Conservation (phyloP, 2,888 invertebrate genomes). For the Miltochrista miniata region DNA sequence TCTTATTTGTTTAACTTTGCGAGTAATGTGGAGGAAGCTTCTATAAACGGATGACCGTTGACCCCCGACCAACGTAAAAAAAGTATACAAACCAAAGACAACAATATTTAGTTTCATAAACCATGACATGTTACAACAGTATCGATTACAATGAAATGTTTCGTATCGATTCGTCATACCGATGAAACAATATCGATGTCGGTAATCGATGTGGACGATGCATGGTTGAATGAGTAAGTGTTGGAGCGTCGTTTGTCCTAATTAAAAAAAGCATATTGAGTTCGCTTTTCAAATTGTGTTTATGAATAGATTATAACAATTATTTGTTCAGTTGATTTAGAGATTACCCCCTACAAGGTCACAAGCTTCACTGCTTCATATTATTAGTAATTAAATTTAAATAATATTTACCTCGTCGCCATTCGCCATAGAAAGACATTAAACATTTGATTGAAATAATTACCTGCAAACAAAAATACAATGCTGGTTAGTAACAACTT, state of each 20-base stretch:
- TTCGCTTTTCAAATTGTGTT: slow-evolving; percentile 20
- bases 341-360: too few species aligned
- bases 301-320: too few species aligned
- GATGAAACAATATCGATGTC: slow-evolving; percentile 21
- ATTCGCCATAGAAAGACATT: too few species aligned
- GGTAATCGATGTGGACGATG: slow-evolving; percentile 15
- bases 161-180: slow-evolving; percentile 21
- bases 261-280: slow-evolving; percentile 12
- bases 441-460: slow-evolving; percentile 2
- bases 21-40: too few species aligned
- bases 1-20: too few species aligned
- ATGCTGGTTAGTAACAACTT: neutral
- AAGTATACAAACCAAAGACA: slow-evolving; percentile 12
- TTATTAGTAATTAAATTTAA: too few species aligned
- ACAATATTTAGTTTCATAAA: slow-evolving; percentile 10
- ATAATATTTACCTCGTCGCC: too few species aligned
- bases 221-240: slow-evolving; percentile 20
- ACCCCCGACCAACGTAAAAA: neutral
- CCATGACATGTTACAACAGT: slow-evolving; percentile 11
- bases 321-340: too few species aligned
- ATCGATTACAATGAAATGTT: slow-evolving; percentile 18
- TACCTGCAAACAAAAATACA: slow-evolving; percentile 32
- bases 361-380: too few species aligned
- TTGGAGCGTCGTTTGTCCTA: neutral
- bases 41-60: neutral